These are phyloP conservation scores for Drosophila gunungcola DNA, from an alignment of 1,140 invertebrate species.

Conservation along the genomic window DNA sequence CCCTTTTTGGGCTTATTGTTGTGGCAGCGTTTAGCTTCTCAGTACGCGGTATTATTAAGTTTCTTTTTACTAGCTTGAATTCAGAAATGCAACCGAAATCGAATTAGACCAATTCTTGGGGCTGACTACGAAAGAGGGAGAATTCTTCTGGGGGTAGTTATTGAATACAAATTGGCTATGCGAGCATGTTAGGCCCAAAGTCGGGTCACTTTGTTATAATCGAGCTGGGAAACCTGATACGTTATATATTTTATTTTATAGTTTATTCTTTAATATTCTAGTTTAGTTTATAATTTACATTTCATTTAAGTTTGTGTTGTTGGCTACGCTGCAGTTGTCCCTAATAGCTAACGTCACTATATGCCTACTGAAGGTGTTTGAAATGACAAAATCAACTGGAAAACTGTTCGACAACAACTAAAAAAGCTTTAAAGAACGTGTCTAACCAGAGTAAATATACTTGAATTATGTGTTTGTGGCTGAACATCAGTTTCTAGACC, in stretches of 20 bases:
- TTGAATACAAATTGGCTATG: constrained; percentile 21
- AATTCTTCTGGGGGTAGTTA: constrained; percentile 7
- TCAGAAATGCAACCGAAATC: constrained; percentile 26
- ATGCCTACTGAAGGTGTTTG: constrained; percentile 29
- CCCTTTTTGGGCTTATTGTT: constrained; percentile 25
- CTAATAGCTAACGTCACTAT: constrained; percentile 35
- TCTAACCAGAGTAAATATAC: constrained; percentile 5
- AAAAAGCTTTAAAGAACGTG: constrained; percentile 13
- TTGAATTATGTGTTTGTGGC: neutral
- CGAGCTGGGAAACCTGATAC: constrained; percentile 62
- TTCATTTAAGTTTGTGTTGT: constrained; percentile 54
- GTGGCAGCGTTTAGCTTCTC: constrained; percentile 79
- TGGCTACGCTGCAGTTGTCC: constrained; percentile 37
- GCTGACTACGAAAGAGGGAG: constrained; percentile 4
- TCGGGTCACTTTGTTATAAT: constrained; percentile 18
- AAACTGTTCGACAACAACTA: constrained; percentile 12
- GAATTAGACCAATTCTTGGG: constrained; percentile 21
- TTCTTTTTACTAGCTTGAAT: constrained; percentile 16
- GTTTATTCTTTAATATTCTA: constrained; percentile 39
- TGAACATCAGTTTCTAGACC: neutral
- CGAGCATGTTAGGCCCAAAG: constrained; percentile 21
- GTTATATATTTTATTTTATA: constrained; percentile 43
- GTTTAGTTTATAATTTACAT: constrained; percentile 51
- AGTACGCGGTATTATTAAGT: constrained; percentile 59
- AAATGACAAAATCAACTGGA: constrained; percentile 35